phyloP scores from a whole-genome alignment of 1,140 invertebrate species.

The Coelopa frigida region DNA sequence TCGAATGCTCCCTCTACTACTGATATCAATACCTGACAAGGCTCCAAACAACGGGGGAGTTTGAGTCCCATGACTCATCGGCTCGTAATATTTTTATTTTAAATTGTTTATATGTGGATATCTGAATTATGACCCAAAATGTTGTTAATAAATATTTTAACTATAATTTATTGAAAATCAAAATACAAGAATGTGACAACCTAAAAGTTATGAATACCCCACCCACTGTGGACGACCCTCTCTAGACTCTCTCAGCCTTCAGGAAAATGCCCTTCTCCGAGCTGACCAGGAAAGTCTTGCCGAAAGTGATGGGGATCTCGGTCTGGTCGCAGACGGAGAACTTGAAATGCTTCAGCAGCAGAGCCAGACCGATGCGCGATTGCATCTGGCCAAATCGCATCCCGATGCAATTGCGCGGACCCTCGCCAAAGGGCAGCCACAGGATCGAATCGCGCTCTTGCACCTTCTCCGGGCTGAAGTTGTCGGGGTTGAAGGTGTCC shows the following conservation, averaged over 20 bases:
- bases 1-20: no score
- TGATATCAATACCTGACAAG: no score
- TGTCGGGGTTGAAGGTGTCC: slow-evolving; percentile 51
- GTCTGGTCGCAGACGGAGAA: slow-evolving; percentile 20
- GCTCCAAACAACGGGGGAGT: no score
- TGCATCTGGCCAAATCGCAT: slow-evolving; percentile 40
- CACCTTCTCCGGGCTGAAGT: slow-evolving; percentile 45
- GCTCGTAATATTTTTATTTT: no score
- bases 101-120: no score
- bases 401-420: slow-evolving; percentile 48
- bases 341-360: slow-evolving; percentile 31
- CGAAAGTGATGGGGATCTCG: slow-evolving; percentile 4
- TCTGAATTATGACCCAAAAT: no score
- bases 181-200: no score
- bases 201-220: no score
- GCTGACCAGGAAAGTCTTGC: slow-evolving; percentile 5
- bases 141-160: no score
- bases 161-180: no score
- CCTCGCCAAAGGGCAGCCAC: slow-evolving; percentile 51
- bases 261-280: slow-evolving; percentile 1
- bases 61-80: no score
- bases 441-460: slow-evolving; percentile 39
- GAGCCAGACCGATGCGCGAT: slow-evolving; percentile 33
- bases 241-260: not conserved
- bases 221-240: no score